Percentiles rank a stretch among this genome's conserved stretches.
Conservation (phyloP, 2,888 invertebrate genomes). For the Pollenia angustigena region DNA sequence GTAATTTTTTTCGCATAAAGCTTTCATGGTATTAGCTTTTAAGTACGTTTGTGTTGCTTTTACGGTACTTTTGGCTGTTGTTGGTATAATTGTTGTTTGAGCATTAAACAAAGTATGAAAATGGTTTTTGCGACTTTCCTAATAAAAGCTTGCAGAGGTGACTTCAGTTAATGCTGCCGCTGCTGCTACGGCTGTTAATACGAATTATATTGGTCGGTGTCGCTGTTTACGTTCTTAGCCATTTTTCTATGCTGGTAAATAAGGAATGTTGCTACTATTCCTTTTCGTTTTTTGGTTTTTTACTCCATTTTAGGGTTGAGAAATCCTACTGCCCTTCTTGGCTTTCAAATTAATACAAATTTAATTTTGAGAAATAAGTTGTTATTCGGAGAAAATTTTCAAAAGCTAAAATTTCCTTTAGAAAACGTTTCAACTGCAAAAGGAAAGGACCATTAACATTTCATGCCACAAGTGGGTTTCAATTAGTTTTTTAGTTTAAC, state of each 20-base stretch:
- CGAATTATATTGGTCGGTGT: not conserved
- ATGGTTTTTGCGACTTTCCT: not conserved
- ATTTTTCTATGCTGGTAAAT: constrained; percentile 8
- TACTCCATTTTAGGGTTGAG: too few relatives aligned
- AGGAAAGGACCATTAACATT: too few relatives aligned
- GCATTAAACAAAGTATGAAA: not conserved
- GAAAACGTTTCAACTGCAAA: too few relatives aligned
- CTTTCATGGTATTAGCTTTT: constrained; percentile 65
- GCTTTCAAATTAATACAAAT: too few relatives aligned
- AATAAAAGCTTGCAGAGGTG: not conserved
- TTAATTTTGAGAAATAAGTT: too few relatives aligned
- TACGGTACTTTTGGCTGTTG: not conserved
- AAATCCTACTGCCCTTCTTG: too few relatives aligned
- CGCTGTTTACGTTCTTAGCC: too few relatives aligned
- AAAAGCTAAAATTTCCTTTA: too few relatives aligned
- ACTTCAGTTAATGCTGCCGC: constrained; percentile 5
- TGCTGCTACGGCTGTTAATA: constrained; percentile 4
- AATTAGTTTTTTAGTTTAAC: too few relatives aligned
- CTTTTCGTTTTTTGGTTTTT: too few relatives aligned
- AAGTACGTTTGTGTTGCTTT: constrained; percentile 50
- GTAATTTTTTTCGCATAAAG: constrained; percentile 64
- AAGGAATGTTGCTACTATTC: not conserved
- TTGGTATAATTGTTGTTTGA: constrained; percentile 5
- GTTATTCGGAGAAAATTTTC: too few relatives aligned
- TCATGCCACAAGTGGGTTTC: too few relatives aligned